These are phyloP conservation scores for Dicentrarchus labrax DNA, from an alignment of 2,113 vertebrate species.

Conservation along the genomic window DNA sequence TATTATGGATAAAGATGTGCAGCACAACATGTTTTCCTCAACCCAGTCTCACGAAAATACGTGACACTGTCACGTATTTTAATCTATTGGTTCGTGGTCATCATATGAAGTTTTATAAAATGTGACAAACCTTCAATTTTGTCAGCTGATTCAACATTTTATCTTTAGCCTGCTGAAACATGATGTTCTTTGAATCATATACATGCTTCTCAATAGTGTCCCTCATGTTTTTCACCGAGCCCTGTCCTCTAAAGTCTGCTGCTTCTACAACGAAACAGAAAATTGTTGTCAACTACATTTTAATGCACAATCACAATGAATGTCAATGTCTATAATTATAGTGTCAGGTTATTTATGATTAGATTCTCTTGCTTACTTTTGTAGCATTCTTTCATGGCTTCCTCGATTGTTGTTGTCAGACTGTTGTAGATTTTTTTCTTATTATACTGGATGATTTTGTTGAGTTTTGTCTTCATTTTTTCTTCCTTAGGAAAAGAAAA, in stretches of 20 bases:
- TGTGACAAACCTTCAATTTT: constrained; percentile 26
- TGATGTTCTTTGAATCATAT: neutral
- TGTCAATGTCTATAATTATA: too few relatives aligned
- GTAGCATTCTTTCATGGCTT: constrained; percentile 51
- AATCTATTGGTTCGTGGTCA: too few relatives aligned
- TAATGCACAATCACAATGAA: neutral
- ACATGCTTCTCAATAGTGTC: neutral
- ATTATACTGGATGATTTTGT: neutral
- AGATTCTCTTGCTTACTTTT: constrained; percentile 25
- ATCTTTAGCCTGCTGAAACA: constrained; percentile 17
- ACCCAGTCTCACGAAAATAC: too few relatives aligned
- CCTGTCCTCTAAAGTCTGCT: rapidly evolving
- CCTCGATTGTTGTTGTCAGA: constrained; percentile 38
- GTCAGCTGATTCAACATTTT: constrained; percentile 4
- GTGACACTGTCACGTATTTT: too few relatives aligned
- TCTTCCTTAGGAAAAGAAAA: constrained; percentile 35
- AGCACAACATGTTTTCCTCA: neutral
- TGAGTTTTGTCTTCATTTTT: constrained; percentile 23
- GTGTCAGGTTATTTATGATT: neutral
- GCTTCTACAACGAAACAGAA: constrained; percentile 39
- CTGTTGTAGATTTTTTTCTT: constrained; percentile 61
- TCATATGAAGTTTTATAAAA: too few relatives aligned
- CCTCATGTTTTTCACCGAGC: constrained; percentile 8
- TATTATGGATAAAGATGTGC: neutral
- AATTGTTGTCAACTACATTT: too few relatives aligned